These are phyloP conservation scores for Cyprinodon tularosa DNA, from an alignment of 2,113 vertebrate species.

Conservation along the genomic window DNA sequence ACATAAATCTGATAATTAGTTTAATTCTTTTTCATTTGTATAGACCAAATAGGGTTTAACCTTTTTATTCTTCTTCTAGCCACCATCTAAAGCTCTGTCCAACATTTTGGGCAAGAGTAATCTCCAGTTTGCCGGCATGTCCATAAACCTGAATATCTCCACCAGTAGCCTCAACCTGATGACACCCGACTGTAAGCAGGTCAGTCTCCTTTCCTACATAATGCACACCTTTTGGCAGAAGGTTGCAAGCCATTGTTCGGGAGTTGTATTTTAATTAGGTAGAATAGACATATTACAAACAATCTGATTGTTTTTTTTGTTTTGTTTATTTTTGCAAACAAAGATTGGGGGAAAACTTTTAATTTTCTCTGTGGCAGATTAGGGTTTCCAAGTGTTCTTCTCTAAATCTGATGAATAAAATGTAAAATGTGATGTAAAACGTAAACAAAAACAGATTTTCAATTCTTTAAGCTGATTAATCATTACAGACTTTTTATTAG, in stretches of 20 bases:
- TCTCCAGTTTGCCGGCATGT: conserved; percentile 97
- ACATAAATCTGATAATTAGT: neutral
- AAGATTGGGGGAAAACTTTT: too few species aligned
- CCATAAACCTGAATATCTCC: conserved; percentile 95
- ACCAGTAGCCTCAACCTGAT: conserved; percentile 97
- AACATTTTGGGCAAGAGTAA: conserved; percentile 96
- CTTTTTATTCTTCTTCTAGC: conserved; percentile 69
- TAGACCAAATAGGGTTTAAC: neutral
- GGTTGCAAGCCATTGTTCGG: too few species aligned
- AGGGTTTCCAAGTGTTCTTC: too few species aligned
- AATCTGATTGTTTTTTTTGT: too few species aligned
- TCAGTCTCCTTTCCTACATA: conserved; percentile 53
- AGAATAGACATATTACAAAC: neutral
- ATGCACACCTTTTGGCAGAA: neutral
- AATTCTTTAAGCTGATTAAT: too few species aligned
- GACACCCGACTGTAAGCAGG: conserved; percentile 97
- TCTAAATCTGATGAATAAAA: too few species aligned
- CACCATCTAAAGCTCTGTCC: conserved; percentile 93
- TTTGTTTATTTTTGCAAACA: neutral
- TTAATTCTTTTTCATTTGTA: too few species aligned
- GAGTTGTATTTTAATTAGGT: neutral
- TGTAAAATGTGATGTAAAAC: too few species aligned
- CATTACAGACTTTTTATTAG: too few species aligned
- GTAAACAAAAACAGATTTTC: too few species aligned
- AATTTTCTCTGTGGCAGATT: too few species aligned